These are phyloP conservation scores for Epsilonema sp. DNA, from an alignment of 2,888 invertebrate genomes.

Conservation along the genomic window DNA sequence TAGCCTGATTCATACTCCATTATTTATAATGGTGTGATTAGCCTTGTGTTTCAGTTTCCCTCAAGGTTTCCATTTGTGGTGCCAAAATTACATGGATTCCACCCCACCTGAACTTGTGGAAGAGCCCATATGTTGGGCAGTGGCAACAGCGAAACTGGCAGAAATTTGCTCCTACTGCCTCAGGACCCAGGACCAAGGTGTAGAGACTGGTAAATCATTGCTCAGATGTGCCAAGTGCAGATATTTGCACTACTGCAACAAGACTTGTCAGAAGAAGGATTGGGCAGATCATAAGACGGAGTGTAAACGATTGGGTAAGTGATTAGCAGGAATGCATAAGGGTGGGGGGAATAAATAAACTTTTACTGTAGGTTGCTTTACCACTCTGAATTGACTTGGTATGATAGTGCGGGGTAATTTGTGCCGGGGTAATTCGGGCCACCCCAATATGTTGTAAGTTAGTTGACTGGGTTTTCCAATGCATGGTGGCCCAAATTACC, in stretches of 20 bases:
- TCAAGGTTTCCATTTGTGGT: too few species aligned
- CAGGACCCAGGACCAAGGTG: neutral
- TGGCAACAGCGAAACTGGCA: neutral
- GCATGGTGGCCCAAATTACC: too few species aligned
- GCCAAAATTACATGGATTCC: neutral
- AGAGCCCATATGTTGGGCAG: neutral
- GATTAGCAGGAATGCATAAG: neutral
- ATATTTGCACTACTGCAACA: constrained; percentile 1
- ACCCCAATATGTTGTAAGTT: too few species aligned
- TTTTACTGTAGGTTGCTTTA: too few species aligned
- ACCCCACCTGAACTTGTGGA: neutral
- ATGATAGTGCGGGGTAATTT: too few species aligned
- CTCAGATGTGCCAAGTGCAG: constrained; percentile 3
- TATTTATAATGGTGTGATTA: too few species aligned
- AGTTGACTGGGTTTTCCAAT: too few species aligned
- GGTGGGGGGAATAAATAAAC: neutral
- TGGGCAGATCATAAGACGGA: constrained; percentile 1
- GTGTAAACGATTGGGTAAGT: neutral
- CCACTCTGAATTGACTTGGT: too few species aligned
- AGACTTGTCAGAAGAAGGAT: constrained; percentile 1
- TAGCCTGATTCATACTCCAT: too few species aligned
- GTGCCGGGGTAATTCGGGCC: too few species aligned
- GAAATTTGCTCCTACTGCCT: neutral
- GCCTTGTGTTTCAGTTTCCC: too few species aligned
- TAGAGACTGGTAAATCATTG: neutral